A percentile compares a stretch with the other conserved stretches of the same genome.
Conservation (phyloP, 2,113 vertebrate genomes). For the Cariama cristata region DNA sequence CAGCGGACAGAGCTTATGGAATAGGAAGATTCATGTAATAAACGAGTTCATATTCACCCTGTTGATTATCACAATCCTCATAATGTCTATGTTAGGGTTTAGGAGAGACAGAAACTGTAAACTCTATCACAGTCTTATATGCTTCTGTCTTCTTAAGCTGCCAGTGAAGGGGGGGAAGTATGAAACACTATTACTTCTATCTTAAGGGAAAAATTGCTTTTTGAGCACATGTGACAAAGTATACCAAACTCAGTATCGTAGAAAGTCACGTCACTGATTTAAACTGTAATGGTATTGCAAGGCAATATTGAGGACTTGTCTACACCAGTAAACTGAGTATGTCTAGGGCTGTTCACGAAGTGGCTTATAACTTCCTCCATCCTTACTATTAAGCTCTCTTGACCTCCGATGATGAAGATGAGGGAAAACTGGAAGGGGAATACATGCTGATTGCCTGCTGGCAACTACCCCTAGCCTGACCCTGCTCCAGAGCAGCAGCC, state of each 20-base stretch:
- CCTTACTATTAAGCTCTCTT: background rate
- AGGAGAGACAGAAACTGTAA: background rate
- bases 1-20: background rate
- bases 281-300: background rate
- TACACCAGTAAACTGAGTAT: background rate
- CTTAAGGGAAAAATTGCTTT: background rate
- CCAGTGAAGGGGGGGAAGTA: background rate
- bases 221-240: background rate
- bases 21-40: background rate
- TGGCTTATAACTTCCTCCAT: background rate
- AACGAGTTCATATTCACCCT: background rate
- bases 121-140: background rate
- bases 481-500: background rate
- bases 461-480: background rate
- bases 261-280: background rate
- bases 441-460: background rate
- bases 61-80: background rate
- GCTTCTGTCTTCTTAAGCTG: background rate
- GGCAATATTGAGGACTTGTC: background rate
- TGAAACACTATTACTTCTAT: background rate
- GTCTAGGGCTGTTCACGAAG: background rate
- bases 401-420: background rate
- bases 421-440: background rate
- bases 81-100: background rate
- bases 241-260: background rate